Base-by-base conservation (phyloP, 2,797 vertebrate species). In the Catostomus latipinnis region DNA sequence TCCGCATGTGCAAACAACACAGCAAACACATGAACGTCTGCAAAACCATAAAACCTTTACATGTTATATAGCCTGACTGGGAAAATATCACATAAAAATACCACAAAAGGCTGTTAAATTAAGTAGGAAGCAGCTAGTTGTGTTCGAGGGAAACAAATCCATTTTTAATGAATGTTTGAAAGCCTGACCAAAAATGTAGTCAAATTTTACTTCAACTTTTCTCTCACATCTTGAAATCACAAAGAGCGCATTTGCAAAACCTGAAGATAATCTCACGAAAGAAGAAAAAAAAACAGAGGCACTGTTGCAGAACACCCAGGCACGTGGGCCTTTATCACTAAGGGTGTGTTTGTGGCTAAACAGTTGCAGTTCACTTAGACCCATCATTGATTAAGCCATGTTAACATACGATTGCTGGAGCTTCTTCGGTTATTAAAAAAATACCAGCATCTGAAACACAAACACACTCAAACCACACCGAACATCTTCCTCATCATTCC, bases 1-100 rank as follows among this genome's bases (percentile, higher is more conserved):
- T 45, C 58, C 22, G n/a, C 16, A 77, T 53, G 48, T 74, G 58
- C 72, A 74, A 63, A 85, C 63, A 78, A 81, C n/a, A 72, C 49
- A 43, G 77, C 73, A 71, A 77, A 75, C 60, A 83, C 48, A 49
- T 54, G 4, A 58, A 76, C 54, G 68, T 68, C 34, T 18, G 62
- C 52, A 67, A n/a, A 66, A 57, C 45, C 49, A 34, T n/a, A 10
- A 8, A 34, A 54, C 8, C 50, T 46, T 65, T 61, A 45, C 60
- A 77, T 52, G 13, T 68, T 76, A 11, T 76, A 11, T 13, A 76
- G 13, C 65, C 54, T 68, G 18, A 45, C 16, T 68, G 63, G 56
- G 16, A 52, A 63, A 16, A 50, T 8, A 50, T 16, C 43, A 3
- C 13, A 57, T 60, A 6, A 69, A 70, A 69, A 70, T 9, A 52